These are phyloP conservation scores for Aphidius ervi DNA, from an alignment of 1,140 invertebrate species.

Conservation along the genomic window DNA sequence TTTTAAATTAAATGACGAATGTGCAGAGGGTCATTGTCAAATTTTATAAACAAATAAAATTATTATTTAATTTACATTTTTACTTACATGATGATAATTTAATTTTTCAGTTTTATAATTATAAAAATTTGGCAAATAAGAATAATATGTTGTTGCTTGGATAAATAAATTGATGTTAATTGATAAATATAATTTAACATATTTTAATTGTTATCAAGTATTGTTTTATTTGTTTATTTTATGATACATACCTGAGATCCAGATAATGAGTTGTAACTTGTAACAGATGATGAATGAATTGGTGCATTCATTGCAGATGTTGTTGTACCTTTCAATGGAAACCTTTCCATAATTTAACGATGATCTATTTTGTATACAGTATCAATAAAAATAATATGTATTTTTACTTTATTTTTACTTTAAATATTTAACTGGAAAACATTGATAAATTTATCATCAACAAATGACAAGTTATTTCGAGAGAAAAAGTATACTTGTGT, in stretches of 20 bases:
- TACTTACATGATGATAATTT: neutral
- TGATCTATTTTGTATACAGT: constrained; percentile 32
- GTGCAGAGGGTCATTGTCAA: constrained; percentile 23
- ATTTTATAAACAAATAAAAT: neutral
- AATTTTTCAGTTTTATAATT: no score
- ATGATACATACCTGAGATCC: constrained; percentile 47
- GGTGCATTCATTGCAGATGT: constrained; percentile 40
- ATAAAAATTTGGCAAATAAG: no score
- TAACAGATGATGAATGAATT: constrained; percentile 41
- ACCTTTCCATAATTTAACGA: constrained; percentile 51
- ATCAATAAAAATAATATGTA: constrained; percentile 21
- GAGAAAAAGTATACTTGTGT: no score
- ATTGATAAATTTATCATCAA: neutral
- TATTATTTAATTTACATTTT: neutral
- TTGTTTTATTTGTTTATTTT: constrained; percentile 9
- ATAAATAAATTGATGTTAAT: neutral
- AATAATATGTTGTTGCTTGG: neutral
- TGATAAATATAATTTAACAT: neutral
- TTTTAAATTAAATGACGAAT: constrained; percentile 6
- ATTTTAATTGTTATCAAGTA: neutral
- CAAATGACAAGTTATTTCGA: neutral
- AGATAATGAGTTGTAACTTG: constrained; percentile 46
- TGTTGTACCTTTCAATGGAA: constrained; percentile 50
- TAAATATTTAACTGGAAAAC: constrained; percentile 1
- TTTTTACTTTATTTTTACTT: constrained; percentile 1